Conservation (phyloP, 2,888 invertebrate species). For the Vannuccia rotundouncinata region DNA sequence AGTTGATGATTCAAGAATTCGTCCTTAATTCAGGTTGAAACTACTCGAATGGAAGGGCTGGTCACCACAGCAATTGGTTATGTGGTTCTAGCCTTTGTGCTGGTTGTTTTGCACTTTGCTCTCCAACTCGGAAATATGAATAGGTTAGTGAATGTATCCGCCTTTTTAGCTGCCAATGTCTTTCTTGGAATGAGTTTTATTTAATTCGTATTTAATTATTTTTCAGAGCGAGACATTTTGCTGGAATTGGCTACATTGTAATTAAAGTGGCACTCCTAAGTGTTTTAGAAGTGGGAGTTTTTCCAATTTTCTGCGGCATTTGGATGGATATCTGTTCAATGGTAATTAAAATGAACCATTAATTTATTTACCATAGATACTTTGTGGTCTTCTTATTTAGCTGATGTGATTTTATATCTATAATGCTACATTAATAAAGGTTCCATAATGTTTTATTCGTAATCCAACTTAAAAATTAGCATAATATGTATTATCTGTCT, state of each 20-base stretch:
- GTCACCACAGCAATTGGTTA: slow-evolving; percentile 88
- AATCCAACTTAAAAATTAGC: too few relatives aligned
- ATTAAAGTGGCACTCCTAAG: slow-evolving; percentile 80
- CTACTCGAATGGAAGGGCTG: slow-evolving; percentile 82
- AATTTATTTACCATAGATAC: too few relatives aligned
- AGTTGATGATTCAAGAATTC: neutral
- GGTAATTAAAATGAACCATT: too few relatives aligned
- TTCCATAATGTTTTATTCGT: too few relatives aligned
- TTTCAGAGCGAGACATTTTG: slow-evolving; percentile 14
- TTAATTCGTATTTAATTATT: too few relatives aligned
- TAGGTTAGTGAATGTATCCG: slow-evolving; percentile 57
- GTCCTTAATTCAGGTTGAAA: slow-evolving; percentile 60
- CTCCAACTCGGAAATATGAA: slow-evolving; percentile 73
- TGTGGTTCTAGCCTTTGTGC: slow-evolving; percentile 72
- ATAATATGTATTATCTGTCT: too few relatives aligned
- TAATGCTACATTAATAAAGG: too few relatives aligned
- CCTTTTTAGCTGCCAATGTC: too few relatives aligned
- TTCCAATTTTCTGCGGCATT: slow-evolving; percentile 95
- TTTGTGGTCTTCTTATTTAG: too few relatives aligned
- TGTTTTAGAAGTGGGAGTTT: slow-evolving; percentile 90
- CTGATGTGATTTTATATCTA: too few relatives aligned
- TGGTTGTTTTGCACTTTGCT: slow-evolving; percentile 75
- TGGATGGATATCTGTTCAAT: slow-evolving; percentile 97
- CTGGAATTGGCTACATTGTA: slow-evolving; percentile 64
- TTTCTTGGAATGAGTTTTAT: too few relatives aligned